phyloP scores from a whole-genome alignment of 2,113 vertebrate genomes.

The Gila orcuttii region DNA sequence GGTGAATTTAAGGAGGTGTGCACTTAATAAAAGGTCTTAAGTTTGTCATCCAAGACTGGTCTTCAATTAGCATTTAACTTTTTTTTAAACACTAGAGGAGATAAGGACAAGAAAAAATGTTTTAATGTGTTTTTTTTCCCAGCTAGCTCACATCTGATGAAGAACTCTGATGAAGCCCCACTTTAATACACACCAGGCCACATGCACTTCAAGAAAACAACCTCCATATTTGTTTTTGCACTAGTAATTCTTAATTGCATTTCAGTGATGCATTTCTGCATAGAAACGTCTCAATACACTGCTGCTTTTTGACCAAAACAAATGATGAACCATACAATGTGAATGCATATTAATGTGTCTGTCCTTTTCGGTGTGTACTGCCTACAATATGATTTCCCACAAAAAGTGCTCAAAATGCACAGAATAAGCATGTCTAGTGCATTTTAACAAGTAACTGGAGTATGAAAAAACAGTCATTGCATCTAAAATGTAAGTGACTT shows the following conservation, averaged over 20 bases:
- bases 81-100: conserved; percentile 19
- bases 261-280: background rate
- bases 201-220: background rate
- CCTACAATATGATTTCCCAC: too few species aligned
- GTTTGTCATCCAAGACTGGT: conserved; percentile 17
- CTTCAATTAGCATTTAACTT: conserved; percentile 10
- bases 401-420: too few species aligned
- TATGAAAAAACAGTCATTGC: too few species aligned
- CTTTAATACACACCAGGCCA: background rate
- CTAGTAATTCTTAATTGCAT: background rate
- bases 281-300: background rate
- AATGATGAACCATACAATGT: background rate
- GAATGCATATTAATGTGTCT: background rate
- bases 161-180: background rate
- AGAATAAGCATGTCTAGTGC: too few species aligned
- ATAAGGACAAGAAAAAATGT: background rate
- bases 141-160: conserved; percentile 11
- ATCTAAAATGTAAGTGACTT: too few species aligned
- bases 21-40: conserved; percentile 36
- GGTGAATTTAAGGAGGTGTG: conserved; percentile 9
- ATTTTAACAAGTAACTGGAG: too few species aligned
- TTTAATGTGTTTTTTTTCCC: background rate
- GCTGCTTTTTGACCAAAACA: background rate
- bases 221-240: background rate
- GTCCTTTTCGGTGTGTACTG: background rate